Conservation (phyloP, 1,140 invertebrate species). For the Pseudobourletiella spinata region DNA sequence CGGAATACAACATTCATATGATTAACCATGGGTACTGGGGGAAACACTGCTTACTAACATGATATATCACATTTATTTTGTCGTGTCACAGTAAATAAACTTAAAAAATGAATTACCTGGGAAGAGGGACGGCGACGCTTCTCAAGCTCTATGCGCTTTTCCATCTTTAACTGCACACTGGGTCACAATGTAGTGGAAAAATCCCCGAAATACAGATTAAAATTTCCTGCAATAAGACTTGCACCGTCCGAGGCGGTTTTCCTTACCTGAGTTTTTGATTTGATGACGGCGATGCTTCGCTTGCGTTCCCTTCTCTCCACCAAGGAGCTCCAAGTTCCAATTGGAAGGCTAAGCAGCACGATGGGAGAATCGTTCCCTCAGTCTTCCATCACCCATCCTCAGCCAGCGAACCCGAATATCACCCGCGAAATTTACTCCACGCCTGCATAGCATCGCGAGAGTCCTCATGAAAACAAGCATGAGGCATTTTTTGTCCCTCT, state of each 20-base stretch:
- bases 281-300: background rate
- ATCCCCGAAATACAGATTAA: background rate
- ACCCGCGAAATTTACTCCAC: background rate
- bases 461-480: too few relatives aligned
- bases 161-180: constrained; percentile 50
- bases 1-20: too few relatives aligned
- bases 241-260: background rate
- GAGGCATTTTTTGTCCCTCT: too few relatives aligned
- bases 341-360: background rate
- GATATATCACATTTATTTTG: too few relatives aligned
- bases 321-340: background rate
- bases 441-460: background rate
- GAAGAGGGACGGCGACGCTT: constrained; percentile 69
- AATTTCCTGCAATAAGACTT: background rate
- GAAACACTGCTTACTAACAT: too few relatives aligned
- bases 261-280: background rate
- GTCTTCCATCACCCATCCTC: background rate
- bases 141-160: constrained; percentile 84
- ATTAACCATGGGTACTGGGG: too few relatives aligned
- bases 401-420: background rate
- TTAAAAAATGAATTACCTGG: constrained; percentile 58
- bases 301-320: background rate
- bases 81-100: too few relatives aligned
- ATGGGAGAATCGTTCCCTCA: background rate
- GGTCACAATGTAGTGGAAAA: background rate